Base-by-base conservation (phyloP, 1,140 invertebrate species). In the Copidosoma floridanum region DNA sequence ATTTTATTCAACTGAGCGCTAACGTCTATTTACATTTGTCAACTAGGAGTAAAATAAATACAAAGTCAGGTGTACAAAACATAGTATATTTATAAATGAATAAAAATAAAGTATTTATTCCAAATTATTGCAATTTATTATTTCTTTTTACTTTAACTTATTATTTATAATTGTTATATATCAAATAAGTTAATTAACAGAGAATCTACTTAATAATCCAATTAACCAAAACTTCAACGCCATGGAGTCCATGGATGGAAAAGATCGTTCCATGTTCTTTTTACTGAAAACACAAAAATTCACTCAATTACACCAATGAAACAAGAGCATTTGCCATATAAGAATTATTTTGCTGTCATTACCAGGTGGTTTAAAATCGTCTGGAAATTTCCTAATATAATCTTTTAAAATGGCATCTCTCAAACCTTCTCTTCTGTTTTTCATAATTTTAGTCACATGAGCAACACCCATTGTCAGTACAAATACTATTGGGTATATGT, bases 321-420 rank as follows among this genome's bases (percentile, higher is more conserved):
- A 10, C 1, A 41, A 14, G 4, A 41, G 5, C 16, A 10, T 11
- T 41, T 32, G 6, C 29, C 29, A 32, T 32, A 8, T 8, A 32
- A 32, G 0, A 32, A 32, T 18, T 20, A 29, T 50, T 12, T 18
- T 23, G n/a, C n/a, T n/a, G n/a, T n/a, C n/a, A n/a, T 48, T 52
- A 60, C 58, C 23, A 24, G 46, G 46, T 21, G 29, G 20, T 20
- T 12, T 21, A 26, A 63, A 63, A 18, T 57, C 55, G 46, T 63
- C 61, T 53, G 61, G 61, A n/a, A 57, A 50, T 14, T 38, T 10
- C 20, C 41, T 57, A 23, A 63, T 46, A 16, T 62, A 62, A 4
- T 56, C 37, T 20, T 37, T 11, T 12, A 62, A 10, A 4, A 51
- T 29, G 14, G 21, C n/a, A 44, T 62, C 60, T 44, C 60, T 40